Percentiles rank a stretch among this genome's conserved stretches.
phyloP scores from a whole-genome alignment of 2,888 invertebrate genomes.

The Ophion slaviceki region DNA sequence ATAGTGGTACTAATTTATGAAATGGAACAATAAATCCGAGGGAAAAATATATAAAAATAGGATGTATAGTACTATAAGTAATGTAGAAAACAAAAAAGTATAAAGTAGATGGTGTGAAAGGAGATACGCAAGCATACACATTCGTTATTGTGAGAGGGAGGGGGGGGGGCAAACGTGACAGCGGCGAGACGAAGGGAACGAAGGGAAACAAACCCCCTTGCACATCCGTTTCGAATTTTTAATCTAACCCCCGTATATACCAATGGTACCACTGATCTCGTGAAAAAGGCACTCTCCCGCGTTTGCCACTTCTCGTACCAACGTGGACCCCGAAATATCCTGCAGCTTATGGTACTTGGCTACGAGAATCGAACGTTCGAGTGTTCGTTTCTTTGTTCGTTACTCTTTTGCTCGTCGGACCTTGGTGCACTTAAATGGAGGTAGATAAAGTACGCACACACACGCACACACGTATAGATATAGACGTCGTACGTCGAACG shows the following conservation, averaged over 20 bases:
- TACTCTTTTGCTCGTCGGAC: conserved; percentile 5
- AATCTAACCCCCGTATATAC: conserved; percentile 67
- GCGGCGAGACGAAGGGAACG: conserved; percentile 7
- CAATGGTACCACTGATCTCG: conserved; percentile 69
- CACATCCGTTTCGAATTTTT: conserved; percentile 71
- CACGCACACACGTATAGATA: not conserved
- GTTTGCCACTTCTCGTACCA: conserved; percentile 37
- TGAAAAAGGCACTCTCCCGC: conserved; percentile 70
- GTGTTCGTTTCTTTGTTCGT: conserved; percentile 14
- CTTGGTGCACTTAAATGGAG: not conserved
- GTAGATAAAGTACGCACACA: not conserved
- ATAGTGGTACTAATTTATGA: no score
- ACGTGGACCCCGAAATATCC: conserved; percentile 1
- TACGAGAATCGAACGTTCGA: conserved; percentile 12
- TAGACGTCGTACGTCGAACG: not conserved
- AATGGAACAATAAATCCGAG: no score
- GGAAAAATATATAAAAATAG: no score
- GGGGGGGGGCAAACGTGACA: not conserved
- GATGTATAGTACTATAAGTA: no score
- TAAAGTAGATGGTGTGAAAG: no score
- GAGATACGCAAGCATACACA: no score
- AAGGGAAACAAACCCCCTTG: conserved; percentile 34
- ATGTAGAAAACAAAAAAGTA: no score
- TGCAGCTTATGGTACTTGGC: conserved; percentile 11
- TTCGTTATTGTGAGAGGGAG: not conserved